phyloP scores from a whole-genome alignment of 2,888 invertebrate species.

The Diadromus collaris region DNA sequence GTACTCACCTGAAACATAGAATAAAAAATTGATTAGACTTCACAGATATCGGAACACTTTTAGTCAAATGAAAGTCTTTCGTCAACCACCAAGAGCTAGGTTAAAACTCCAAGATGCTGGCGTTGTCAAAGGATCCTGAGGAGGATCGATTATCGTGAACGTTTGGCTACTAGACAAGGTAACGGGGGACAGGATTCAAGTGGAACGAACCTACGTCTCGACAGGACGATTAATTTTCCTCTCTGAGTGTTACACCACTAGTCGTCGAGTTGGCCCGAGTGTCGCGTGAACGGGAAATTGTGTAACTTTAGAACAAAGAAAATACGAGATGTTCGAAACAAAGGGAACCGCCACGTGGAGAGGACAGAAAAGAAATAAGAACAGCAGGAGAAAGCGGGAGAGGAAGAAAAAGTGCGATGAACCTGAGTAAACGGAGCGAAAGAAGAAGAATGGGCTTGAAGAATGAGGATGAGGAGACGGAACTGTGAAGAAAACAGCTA shows the following conservation, averaged over 20 bases:
- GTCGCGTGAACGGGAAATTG: not conserved
- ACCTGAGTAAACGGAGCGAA: constrained; percentile 50
- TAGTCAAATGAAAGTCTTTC: not conserved
- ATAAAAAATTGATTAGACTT: not conserved
- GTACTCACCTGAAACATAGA: constrained; percentile 34
- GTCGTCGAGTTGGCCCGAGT: not conserved
- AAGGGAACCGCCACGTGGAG: not conserved
- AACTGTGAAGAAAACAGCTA: constrained; percentile 21
- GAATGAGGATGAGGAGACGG: constrained; percentile 30
- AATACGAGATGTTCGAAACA: constrained; percentile 4
- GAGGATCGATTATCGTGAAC: not conserved
- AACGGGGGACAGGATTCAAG: not conserved
- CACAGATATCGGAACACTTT: not conserved
- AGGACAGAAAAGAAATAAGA: constrained; percentile 7
- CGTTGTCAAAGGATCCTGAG: not conserved
- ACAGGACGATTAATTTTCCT: constrained; percentile 15
- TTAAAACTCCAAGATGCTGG: not conserved
- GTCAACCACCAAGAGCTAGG: not conserved
- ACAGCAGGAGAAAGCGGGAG: not conserved
- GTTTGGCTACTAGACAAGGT: not conserved
- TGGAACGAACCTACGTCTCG: not conserved
- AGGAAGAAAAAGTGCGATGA: constrained; percentile 20
- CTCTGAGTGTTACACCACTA: not conserved
- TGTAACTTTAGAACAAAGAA: constrained; percentile 22
- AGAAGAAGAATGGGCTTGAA: constrained; percentile 45